phyloP scores from a whole-genome alignment of 92 coral and sea anemone species.

The Hydrozoanthus gracilis region DNA sequence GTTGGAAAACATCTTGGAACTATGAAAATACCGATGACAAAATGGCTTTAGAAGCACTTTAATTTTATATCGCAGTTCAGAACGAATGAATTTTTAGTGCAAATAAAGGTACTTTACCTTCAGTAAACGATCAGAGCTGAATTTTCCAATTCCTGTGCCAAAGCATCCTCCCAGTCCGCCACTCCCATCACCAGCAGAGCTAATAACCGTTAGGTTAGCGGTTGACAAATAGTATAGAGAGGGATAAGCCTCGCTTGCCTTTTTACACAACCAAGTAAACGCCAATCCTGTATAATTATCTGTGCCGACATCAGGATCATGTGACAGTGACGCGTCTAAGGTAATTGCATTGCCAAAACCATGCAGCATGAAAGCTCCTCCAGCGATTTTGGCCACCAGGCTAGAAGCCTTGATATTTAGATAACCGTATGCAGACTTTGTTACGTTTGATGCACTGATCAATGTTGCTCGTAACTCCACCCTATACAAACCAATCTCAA shows the following conservation, averaged over 20 bases:
- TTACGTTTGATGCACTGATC: background rate
- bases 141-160: slow-evolving; percentile 36
- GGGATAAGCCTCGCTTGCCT: slow-evolving; percentile 62
- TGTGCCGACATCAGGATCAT: slow-evolving; percentile 69
- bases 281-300: slow-evolving; percentile 62
- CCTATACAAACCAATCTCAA: slow-evolving; percentile 55
- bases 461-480: slow-evolving; percentile 63
- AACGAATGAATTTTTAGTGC: too few species aligned
- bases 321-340: slow-evolving; percentile 64
- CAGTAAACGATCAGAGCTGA: slow-evolving; percentile 2
- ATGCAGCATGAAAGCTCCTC: slow-evolving; percentile 65
- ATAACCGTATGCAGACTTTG: slow-evolving; percentile 46
- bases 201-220: slow-evolving; percentile 13
- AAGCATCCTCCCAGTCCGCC: slow-evolving; percentile 11
- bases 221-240: background rate
- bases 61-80: too few species aligned
- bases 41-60: too few species aligned
- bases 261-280: slow-evolving; percentile 82
- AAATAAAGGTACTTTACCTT: background rate
- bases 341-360: slow-evolving; percentile 51
- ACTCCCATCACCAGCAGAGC: background rate
- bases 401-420: slow-evolving; percentile 49
- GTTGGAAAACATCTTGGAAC: too few species aligned
- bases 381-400: slow-evolving; percentile 63
- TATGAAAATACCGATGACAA: too few species aligned